Conservation (phyloP, 64 coral and sea anemone species). For the Acropora tenuis region DNA sequence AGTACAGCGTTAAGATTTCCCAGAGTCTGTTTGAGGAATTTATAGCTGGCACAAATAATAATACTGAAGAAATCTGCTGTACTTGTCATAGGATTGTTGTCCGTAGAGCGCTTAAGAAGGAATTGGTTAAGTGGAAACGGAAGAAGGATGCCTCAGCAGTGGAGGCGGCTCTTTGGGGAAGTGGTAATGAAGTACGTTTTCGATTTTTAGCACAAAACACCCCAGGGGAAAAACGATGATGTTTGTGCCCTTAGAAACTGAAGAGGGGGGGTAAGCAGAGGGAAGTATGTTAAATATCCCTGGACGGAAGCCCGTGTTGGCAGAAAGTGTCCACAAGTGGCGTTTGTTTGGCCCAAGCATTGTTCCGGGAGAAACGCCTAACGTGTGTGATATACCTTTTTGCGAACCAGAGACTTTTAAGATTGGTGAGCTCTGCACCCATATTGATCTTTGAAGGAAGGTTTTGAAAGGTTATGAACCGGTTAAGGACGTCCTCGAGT, state of each 20-base stretch:
- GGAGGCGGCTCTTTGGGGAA: no score
- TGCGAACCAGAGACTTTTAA: neutral
- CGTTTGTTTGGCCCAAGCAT: neutral
- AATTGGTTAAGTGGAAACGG: no score
- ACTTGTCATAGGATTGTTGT: no score
- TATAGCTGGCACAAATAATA: no score
- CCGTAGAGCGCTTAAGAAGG: no score
- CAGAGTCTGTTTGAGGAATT: no score
- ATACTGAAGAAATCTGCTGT: no score
- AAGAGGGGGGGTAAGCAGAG: neutral
- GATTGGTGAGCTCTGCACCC: neutral
- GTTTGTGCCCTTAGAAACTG: neutral
- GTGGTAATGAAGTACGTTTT: neutral
- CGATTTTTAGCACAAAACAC: neutral
- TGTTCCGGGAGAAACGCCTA: neutral
- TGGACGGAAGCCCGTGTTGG: neutral
- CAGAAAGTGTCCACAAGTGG: neutral
- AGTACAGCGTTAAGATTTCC: no score
- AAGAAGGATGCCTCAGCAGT: no score
- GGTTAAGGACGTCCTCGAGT: neutral
- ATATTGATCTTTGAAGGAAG: neutral
- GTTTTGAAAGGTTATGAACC: neutral
- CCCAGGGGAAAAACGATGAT: neutral
- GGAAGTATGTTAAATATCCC: neutral
- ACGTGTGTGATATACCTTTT: neutral